Percentiles rank a stretch among this genome's conserved stretches.
Evolutionary conservation across 2,888 invertebrate genomes (phyloP).

Genomic region (Parascotia fuliginaria): DNA sequence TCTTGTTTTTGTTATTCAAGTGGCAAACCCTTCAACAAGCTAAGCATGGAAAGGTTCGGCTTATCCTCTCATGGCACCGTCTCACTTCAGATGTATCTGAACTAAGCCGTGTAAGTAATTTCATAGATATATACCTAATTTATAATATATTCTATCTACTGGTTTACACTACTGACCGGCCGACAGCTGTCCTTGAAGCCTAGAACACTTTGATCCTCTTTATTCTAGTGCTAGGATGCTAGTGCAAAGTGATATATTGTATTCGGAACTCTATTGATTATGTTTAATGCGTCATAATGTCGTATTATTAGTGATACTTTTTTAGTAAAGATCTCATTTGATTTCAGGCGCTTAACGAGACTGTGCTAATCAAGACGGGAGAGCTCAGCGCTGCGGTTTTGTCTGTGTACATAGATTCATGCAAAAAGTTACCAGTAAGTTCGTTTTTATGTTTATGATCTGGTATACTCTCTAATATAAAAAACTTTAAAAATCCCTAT

Average conservation of each 20-base stretch:
- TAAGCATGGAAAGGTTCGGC: slow-evolving; percentile 96
- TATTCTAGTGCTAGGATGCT: no score
- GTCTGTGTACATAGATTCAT: slow-evolving; percentile 96
- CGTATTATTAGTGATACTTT: no score
- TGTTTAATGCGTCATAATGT: no score
- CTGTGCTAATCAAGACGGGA: slow-evolving; percentile 90
- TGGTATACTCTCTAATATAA: no score
- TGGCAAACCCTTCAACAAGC: slow-evolving; percentile 98
- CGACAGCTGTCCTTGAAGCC: no score
- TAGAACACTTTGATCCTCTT: no score
- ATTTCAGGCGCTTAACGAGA: slow-evolving; percentile 89
- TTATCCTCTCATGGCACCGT: slow-evolving; percentile 95
- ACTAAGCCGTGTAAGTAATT: slow-evolving; percentile 89
- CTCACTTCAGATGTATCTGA: slow-evolving; percentile 90
- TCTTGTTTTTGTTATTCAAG: slow-evolving; percentile 82
- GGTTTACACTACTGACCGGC: no score
- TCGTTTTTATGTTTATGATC: not conserved
- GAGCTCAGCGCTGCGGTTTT: slow-evolving; percentile 92
- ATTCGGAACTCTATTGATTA: no score
- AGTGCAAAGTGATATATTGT: no score
- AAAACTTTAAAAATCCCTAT: no score
- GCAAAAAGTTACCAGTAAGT: slow-evolving; percentile 95
- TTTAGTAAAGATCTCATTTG: no score
- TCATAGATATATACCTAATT: not conserved
- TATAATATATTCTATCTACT: no score